A percentile compares a stretch with the other conserved stretches of the same genome.
These are phyloP conservation scores for Temnothorax longispinosus DNA, from an alignment of 1,140 invertebrate species.

Conservation along the genomic window DNA sequence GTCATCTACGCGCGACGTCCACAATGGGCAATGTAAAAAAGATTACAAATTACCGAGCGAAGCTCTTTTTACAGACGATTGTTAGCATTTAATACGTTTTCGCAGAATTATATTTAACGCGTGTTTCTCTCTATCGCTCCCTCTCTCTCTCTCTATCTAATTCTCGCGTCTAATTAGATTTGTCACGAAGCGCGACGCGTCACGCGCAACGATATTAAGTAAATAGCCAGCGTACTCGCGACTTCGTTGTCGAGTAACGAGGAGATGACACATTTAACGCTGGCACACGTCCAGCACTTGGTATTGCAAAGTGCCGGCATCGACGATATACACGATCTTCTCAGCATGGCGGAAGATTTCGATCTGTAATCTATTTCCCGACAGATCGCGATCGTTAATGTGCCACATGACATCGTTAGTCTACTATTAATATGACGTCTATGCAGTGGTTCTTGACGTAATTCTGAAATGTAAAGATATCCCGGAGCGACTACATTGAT, in stretches of 20 bases:
- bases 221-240: slow-evolving; percentile 20
- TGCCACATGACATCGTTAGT: not conserved
- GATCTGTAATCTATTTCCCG: not conserved
- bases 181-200: slow-evolving; percentile 46
- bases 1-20: not conserved
- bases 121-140: not conserved
- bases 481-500: not conserved
- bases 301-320: slow-evolving; percentile 2
- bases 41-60: not conserved
- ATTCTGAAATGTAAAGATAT: slow-evolving; percentile 10
- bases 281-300: slow-evolving; percentile 35
- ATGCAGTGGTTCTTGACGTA: not conserved
- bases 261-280: slow-evolving; percentile 56
- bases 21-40: not conserved
- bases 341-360: not conserved
- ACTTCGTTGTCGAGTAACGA: slow-evolving; percentile 47
- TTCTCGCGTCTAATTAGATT: slow-evolving; percentile 44
- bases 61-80: not conserved
- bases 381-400: slow-evolving; percentile 33
- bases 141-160: not conserved
- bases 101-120: slow-evolving; percentile 29
- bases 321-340: slow-evolving; percentile 16
- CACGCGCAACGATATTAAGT: slow-evolving; percentile 51
- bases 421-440: slow-evolving; percentile 29
- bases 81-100: slow-evolving; percentile 8